Base-by-base conservation (phyloP, 2,797 vertebrate species). In the Limnodromus scolopaceus region DNA sequence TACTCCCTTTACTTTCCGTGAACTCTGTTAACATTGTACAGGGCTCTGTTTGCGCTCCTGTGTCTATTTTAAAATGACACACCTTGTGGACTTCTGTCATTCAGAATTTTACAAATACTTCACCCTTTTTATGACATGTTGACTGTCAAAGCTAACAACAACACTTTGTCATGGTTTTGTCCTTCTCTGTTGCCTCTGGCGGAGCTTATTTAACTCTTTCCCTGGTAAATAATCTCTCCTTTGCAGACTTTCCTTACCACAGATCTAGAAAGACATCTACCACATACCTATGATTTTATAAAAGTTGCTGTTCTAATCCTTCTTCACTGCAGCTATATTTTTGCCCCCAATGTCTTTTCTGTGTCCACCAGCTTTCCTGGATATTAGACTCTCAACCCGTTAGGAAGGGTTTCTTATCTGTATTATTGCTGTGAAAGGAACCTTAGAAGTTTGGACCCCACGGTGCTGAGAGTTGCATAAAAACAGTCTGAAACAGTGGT, bases 71-170 rank as follows among this genome's bases (percentile, higher is more conserved):
- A 94, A 96, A 97, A 96, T 86, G 87, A 64, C 89, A 97, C 72
- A 86, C 94, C 89, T 96, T 93, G 66, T 85, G 92, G 96, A 95
- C 61, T 70, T 85, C 80, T 95, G 75, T 92, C 64, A 93, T 84
- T 94, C 83, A 96, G 77, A 95, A 97, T 97, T 94, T 96, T 97
- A 94, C 87, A 89, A 92, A 97, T 95, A 88, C 53, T 96, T 97
- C 80, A 76, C 88, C 64, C 34, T 92, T 86, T 91, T 91, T 65
- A 90, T 91, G 88, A 49, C 80, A 93, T 65, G 49, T 89, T 89
- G 89, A 89, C 79, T 88, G 32, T 74, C 1, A 1, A 88, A 92
- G 43, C 23, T 70, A 89, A 76, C 11, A 79, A 61, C 60, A 94
- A 22, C 45, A 81, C 2, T 94, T 83, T 76, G 61, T 89, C 76